Evolutionary conservation across 2,113 vertebrate species (phyloP).

Genomic region (Platysteira castanea): DNA sequence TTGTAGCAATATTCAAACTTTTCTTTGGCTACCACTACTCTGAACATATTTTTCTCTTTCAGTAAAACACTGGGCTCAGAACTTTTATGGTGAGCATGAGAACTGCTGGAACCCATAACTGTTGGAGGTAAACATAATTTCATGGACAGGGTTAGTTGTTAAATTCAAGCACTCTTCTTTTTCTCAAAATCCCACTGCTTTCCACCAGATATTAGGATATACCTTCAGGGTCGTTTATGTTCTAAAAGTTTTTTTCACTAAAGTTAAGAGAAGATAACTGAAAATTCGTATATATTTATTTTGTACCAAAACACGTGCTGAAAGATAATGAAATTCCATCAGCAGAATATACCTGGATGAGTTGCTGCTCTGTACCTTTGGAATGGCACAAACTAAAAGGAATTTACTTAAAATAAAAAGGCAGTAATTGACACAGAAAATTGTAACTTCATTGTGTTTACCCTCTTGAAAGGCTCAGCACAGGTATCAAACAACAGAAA

Average conservation of each 20-base stretch:
- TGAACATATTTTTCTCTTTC: neutral
- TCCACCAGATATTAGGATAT: neutral
- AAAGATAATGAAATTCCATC: neutral
- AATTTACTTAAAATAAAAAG: neutral
- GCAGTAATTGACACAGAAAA: neutral
- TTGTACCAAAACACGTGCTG: neutral
- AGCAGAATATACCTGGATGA: neutral
- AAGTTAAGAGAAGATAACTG: neutral
- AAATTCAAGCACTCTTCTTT: neutral
- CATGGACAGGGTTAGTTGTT: neutral
- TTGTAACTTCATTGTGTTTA: neutral
- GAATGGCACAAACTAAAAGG: neutral
- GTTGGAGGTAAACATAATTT: neutral
- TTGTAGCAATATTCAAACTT: neutral
- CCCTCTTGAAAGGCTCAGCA: neutral
- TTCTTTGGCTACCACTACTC: neutral
- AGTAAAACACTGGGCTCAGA: neutral
- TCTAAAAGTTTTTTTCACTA: neutral
- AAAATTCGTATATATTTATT: neutral
- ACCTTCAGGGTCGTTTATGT: neutral
- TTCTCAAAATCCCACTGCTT: neutral
- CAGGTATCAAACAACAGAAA: neutral
- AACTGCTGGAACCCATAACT: neutral
- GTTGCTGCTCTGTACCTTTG: neutral
- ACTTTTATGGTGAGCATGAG: neutral